Conservation (phyloP, 2,797 vertebrate species). For the Jordanella pulchra region DNA sequence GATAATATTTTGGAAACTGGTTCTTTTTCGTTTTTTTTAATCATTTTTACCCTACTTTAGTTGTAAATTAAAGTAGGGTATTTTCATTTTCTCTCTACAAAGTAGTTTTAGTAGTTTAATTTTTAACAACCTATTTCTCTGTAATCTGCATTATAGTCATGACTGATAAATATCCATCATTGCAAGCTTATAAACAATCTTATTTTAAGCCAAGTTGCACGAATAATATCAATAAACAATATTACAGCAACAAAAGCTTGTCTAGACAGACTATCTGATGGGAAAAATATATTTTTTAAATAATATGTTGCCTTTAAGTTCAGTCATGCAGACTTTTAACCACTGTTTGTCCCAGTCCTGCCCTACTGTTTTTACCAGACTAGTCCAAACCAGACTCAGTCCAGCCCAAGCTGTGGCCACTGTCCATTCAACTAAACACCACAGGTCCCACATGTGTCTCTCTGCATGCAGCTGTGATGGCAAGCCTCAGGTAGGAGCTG, state of each 20-base stretch:
- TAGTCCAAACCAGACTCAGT: slow-evolving; percentile 23
- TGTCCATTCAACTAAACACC: slow-evolving; percentile 26
- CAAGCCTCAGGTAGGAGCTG: slow-evolving; percentile 14
- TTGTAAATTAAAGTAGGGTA: background rate
- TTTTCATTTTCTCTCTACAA: background rate
- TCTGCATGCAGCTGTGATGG: slow-evolving; percentile 35
- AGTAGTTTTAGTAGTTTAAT: background rate
- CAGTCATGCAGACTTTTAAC: slow-evolving; percentile 27
- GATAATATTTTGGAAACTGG: too few species aligned
- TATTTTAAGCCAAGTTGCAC: too few species aligned
- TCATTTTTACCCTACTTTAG: background rate
- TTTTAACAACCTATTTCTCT: background rate
- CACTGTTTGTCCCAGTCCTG: slow-evolving; percentile 23
- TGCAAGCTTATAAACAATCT: too few species aligned
- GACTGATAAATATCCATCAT: too few species aligned
- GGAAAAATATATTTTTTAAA: background rate
- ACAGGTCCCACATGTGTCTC: slow-evolving; percentile 27
- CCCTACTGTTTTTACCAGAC: slow-evolving; percentile 20
- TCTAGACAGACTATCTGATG: background rate
- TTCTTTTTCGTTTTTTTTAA: too few species aligned
- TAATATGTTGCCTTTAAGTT: slow-evolving; percentile 8
- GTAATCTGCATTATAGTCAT: too few species aligned
- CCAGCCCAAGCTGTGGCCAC: slow-evolving; percentile 26
- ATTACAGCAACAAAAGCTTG: background rate
- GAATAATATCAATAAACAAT: background rate